These are phyloP conservation scores for Lasiommata megera DNA, from an alignment of 2,888 invertebrate genomes.

Conservation along the genomic window DNA sequence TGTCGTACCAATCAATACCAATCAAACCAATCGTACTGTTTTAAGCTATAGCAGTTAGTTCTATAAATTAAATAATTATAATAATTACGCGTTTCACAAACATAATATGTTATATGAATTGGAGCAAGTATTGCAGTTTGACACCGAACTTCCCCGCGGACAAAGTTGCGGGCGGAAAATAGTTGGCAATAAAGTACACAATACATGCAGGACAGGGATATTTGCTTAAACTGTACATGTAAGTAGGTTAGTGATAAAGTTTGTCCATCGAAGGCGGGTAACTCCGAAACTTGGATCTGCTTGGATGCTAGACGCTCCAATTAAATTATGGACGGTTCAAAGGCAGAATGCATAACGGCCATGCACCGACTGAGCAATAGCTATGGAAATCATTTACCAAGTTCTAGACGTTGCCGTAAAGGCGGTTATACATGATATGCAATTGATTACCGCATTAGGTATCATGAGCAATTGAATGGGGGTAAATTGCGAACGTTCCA, in stretches of 20 bases:
- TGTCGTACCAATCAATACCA: too few species aligned
- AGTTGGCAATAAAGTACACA: not conserved
- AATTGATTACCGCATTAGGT: constrained; percentile 24
- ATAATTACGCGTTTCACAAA: too few species aligned
- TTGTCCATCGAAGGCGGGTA: constrained; percentile 50
- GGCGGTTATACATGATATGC: constrained; percentile 23
- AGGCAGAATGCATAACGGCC: constrained; percentile 66
- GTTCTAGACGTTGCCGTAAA: constrained; percentile 34
- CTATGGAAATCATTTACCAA: constrained; percentile 61
- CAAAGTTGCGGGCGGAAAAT: not conserved
- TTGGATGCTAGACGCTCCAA: constrained; percentile 58
- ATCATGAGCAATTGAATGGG: constrained; percentile 19
- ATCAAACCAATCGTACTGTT: too few species aligned
- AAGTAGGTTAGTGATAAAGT: constrained; percentile 59
- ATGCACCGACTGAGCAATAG: constrained; percentile 45
- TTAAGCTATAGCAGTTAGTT: too few species aligned
- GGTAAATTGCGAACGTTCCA: constrained; percentile 12
- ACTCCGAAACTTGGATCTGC: constrained; percentile 50
- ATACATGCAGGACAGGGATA: constrained; percentile 6
- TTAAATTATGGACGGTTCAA: constrained; percentile 74
- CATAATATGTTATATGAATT: too few species aligned
- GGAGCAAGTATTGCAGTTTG: too few species aligned
- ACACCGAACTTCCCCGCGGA: too few species aligned
- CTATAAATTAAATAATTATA: too few species aligned
- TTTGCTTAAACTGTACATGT: constrained; percentile 26